These are phyloP conservation scores for Drosophila differens DNA, from an alignment of 2,888 invertebrate genomes.

Conservation along the genomic window DNA sequence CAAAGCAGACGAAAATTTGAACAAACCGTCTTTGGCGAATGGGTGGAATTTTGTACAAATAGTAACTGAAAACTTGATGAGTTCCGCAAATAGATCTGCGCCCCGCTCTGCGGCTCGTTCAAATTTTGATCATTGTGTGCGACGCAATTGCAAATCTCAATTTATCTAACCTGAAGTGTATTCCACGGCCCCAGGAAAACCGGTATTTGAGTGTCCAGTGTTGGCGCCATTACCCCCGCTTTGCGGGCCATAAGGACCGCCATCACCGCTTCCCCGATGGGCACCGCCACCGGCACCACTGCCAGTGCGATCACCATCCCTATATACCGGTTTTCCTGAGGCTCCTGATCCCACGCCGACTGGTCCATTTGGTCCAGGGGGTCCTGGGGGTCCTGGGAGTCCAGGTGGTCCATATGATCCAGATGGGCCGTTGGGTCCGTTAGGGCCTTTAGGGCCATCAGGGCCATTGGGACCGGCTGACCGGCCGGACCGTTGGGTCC, in stretches of 20 bases:
- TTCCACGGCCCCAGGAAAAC: conserved; percentile 83
- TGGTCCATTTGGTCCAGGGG: conserved; percentile 71
- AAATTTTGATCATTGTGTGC: conserved; percentile 59
- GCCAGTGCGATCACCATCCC: conserved; percentile 61
- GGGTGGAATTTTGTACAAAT: neutral
- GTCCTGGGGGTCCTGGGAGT: conserved; percentile 34
- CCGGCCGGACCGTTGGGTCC: conserved; percentile 77
- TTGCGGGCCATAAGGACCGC: conserved; percentile 23
- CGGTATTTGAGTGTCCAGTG: conserved; percentile 65
- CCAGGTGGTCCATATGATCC: conserved; percentile 83
- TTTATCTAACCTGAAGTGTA: conserved; percentile 83
- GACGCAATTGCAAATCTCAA: conserved; percentile 46
- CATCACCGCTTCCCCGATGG: conserved; percentile 28
- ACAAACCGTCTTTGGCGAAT: conserved; percentile 50
- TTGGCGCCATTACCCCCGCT: conserved; percentile 42
- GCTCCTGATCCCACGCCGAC: conserved; percentile 84
- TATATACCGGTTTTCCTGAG: conserved; percentile 82
- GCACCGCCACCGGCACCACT: conserved; percentile 40
- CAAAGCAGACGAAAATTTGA: conserved; percentile 68
- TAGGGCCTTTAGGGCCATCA: conserved; percentile 40
- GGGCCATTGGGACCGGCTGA: conserved; percentile 80
- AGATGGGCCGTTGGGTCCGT: conserved; percentile 35
- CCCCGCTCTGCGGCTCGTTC: conserved; percentile 58
- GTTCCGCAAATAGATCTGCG: neutral
- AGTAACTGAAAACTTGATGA: conserved; percentile 2